Evolutionary conservation across 2,888 invertebrate genomes (phyloP).

Genomic region (Sinopyrophorus schimmeli): DNA sequence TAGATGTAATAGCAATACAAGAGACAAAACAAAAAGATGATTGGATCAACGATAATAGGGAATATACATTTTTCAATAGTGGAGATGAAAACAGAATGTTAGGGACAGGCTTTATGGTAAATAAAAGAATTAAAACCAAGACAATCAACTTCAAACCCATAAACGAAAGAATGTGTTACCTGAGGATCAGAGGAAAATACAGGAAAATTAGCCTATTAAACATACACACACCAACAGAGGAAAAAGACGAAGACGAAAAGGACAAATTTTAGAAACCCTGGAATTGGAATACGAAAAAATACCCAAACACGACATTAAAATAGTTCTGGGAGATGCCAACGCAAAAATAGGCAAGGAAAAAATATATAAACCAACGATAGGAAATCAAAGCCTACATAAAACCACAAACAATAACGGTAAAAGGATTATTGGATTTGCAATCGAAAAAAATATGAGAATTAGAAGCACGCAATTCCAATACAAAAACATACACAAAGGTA

Average conservation of each 20-base stretch:
- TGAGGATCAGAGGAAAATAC: not conserved
- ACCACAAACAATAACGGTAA: no score
- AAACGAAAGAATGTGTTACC: not conserved
- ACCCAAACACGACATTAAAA: slow-evolving; percentile 2
- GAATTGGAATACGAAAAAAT: not conserved
- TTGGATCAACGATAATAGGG: not conserved
- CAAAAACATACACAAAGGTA: no score
- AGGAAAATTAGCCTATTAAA: slow-evolving; percentile 6
- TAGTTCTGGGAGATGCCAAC: slow-evolving; percentile 1
- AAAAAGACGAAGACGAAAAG: no score
- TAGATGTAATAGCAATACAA: not conserved
- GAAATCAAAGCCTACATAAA: no score
- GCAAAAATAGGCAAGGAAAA: slow-evolving; percentile 1
- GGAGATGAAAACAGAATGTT: slow-evolving; percentile 10
- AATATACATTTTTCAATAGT: slow-evolving; percentile 13
- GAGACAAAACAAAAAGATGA: slow-evolving; percentile 4
- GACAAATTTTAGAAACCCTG: slow-evolving; percentile 4
- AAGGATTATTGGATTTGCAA: not conserved
- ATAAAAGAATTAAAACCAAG: slow-evolving; percentile 4
- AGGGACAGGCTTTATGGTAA: slow-evolving; percentile 15
- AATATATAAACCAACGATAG: no score
- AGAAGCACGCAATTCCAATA: no score
- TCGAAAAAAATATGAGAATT: not conserved
- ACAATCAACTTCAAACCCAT: slow-evolving; percentile 10
- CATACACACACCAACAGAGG: slow-evolving; percentile 8